These are phyloP conservation scores for Cherax destructor DNA, from an alignment of 1,140 invertebrate species.

Conservation along the genomic window DNA sequence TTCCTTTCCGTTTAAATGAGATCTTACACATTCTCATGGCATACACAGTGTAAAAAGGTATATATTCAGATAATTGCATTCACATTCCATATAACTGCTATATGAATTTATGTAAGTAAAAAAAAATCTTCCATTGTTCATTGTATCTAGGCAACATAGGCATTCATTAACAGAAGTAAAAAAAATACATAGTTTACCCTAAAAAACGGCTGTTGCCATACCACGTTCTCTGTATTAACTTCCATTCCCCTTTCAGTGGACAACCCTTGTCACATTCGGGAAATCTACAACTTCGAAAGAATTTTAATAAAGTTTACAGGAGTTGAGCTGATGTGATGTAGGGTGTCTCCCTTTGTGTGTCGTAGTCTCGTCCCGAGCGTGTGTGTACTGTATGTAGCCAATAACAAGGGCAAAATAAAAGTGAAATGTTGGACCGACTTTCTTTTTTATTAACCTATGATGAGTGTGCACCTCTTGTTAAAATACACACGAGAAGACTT, in stretches of 20 bases:
- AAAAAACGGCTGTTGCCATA: slow-evolving; percentile 20
- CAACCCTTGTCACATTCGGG: slow-evolving; percentile 12
- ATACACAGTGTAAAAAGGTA: slow-evolving; percentile 35
- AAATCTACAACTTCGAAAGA: background rate
- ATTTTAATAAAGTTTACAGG: slow-evolving; percentile 1
- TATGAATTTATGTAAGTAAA: slow-evolving; percentile 54
- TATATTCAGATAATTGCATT: background rate
- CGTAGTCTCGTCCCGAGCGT: slow-evolving; percentile 66
- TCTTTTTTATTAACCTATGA: background rate
- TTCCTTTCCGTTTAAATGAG: slow-evolving; percentile 28
- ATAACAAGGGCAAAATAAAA: slow-evolving; percentile 65
- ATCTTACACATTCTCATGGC: slow-evolving; percentile 45
- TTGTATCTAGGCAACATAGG: slow-evolving; percentile 51
- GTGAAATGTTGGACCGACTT: slow-evolving; percentile 48
- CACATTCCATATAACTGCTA: slow-evolving; percentile 19
- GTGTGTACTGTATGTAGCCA: slow-evolving; percentile 67
- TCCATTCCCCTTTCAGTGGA: background rate
- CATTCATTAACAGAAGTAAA: slow-evolving; percentile 46
- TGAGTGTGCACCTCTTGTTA: too few relatives aligned
- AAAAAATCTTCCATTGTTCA: slow-evolving; percentile 54
- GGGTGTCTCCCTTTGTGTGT: slow-evolving; percentile 51
- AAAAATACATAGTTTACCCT: slow-evolving; percentile 55
- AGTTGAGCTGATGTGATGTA: slow-evolving; percentile 3
- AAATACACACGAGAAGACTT: too few relatives aligned
- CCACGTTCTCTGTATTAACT: slow-evolving; percentile 12